Base-by-base conservation (phyloP, 2,797 vertebrate genomes). In the Tiaroga cobitis region DNA sequence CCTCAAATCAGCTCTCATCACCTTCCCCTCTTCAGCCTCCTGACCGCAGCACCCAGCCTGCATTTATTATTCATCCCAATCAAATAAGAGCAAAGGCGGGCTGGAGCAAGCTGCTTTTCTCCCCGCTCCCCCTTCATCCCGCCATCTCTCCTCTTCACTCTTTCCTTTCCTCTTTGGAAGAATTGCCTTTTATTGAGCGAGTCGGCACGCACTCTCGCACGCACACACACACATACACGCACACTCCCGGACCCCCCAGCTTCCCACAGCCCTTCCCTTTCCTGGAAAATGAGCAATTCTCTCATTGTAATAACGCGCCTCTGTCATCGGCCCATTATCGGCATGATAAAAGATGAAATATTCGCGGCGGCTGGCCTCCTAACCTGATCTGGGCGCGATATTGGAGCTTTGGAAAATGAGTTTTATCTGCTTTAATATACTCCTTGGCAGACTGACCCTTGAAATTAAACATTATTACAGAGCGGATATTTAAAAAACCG, bases 381-480 rank as follows among this genome's bases (percentile, higher is more conserved):
- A 99, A 99, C 98, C 98, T 98, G 98, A 99, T 99, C 98, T 98
- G 97, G 96, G 97, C 96, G 96, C 97, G 97, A 99, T 99, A 99
- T 99, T 98, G 98, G 97, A 98, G 97, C 97, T 97, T 97, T 98
- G 97, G 96, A 99, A 99, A 99, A 99, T 99, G 97, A 99, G 97
- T 98, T 99, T 99, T 99, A 99, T 99, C 97, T 97, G 98, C 97
- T 98, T 99, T 99, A 99, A 99, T 99, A 99, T 99, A 99, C 97
- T 99, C 97, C 97, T 98, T 97, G 97, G 97, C 93, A 97, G 97
- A 99, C 97, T 99, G 97, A 99, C 98, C 98, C 97, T 97, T 98
- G 98, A 99, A 99, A 99, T 99, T 99, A 99, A 99, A 99, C 98
- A 99, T 99, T 99, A 99, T 99, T 99, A 99, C 98, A 98, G 97